These are phyloP conservation scores for Fopius arisanus DNA, from an alignment of 1,140 invertebrate genomes.

Conservation along the genomic window DNA sequence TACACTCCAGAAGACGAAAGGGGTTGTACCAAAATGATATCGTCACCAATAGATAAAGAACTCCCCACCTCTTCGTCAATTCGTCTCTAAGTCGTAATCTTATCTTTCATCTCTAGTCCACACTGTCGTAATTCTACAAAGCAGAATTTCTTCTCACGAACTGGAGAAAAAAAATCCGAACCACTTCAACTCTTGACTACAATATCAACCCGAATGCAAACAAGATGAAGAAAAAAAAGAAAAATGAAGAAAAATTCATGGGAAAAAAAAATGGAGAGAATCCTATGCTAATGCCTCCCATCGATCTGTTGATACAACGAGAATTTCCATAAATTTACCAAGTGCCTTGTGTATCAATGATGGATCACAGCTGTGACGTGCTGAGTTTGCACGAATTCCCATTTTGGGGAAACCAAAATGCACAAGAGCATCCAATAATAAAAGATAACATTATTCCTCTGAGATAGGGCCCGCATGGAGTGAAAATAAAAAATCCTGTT, in stretches of 20 bases:
- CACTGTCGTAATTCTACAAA: too few relatives aligned
- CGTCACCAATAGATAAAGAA: too few relatives aligned
- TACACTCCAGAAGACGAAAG: too few relatives aligned
- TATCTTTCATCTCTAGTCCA: too few relatives aligned
- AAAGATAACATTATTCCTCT: not conserved
- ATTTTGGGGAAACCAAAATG: not conserved
- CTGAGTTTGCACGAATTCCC: constrained; percentile 2
- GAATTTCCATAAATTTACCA: constrained; percentile 17
- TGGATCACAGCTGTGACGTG: constrained; percentile 14
- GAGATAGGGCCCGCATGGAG: not conserved
- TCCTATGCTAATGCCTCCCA: not conserved
- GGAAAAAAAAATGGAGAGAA: not conserved
- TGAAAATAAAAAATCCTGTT: too few relatives aligned
- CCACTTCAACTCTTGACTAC: too few relatives aligned
- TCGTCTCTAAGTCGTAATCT: too few relatives aligned
- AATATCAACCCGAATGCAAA: too few relatives aligned
- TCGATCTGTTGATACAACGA: not conserved
- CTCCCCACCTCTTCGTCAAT: too few relatives aligned
- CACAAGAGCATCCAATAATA: not conserved
- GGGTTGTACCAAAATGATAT: too few relatives aligned
- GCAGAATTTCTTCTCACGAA: too few relatives aligned
- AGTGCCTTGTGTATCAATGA: not conserved
- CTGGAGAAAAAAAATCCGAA: too few relatives aligned
- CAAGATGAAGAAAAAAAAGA: not conserved
- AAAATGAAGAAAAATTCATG: not conserved